Evolutionary conservation across 2,113 vertebrate genomes (phyloP), one percentile per base, ranked within the genome.

Genomic region (Pseudopodoces humilis): DNA sequence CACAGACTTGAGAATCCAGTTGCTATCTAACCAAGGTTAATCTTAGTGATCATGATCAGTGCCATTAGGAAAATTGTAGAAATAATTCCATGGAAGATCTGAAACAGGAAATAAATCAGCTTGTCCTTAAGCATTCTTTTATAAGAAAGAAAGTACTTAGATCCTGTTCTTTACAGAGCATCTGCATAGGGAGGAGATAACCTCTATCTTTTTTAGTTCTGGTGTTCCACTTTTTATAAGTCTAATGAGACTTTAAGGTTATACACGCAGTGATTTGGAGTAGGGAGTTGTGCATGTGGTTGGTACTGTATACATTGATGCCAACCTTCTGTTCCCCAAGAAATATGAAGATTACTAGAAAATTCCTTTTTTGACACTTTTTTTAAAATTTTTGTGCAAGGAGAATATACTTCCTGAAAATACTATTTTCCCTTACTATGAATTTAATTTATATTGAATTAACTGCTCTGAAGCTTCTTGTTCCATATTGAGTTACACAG

Each of bases 61-160:
- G 97, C 97, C 97, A 94, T 96, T 95, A 95, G 97, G 96, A 98
- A 98, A 98, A 97, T 94, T 94, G 71, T 92, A 94, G 84, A 96
- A 86, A 83, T 88, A 80, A 76, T 90, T 84, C 83, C 6, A 33
- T 63, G 28, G 59, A 72, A 47, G 20, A 24, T 50, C 33, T 74
- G 50, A 94, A 95, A 83, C 19, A 55, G 37, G 39, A 43, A 65
- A 83, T 39, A 39, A 63, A 25, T 15, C 20, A 28, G 14, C 21
- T 70, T 75, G 18, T 82, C 63, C 43, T 60, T 89, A 37, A 84
- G 33, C 79, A 53, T 83, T 65, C 30, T 79, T 83, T 64, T 76
- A 9, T 35, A 67, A 91, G 35, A 56, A 64, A 46, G 52, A 71
- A 71, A 13, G 7, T 72, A 37, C 27, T 69, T 83, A 60, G 50